Base-by-base conservation (phyloP, 30 jellyfish, hydroid and myxozoan genomes). In the Nemopilema nomurai region DNA sequence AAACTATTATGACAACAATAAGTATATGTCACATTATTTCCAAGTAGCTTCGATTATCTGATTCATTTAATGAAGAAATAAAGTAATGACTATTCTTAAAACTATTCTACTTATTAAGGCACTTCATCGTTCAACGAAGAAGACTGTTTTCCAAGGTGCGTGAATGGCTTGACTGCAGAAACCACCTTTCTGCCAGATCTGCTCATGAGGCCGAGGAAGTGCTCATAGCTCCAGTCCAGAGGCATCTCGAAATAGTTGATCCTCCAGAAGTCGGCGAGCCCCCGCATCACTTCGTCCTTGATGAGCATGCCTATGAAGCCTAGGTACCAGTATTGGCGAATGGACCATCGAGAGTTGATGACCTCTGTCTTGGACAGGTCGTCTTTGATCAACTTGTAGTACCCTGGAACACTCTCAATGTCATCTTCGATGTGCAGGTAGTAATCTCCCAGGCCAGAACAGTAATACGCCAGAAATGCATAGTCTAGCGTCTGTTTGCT, bases 391-490 rank as follows among this genome's bases (percentile, higher is more conserved):
- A 62, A 24, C 28, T 83, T 49, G 79, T 70, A 83, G 69, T 32
- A 83, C 1, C 62, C 79, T 25, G 53, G 4, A 24, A 68, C 64
- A 0, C 80, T 84, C 19, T 28, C 17, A 16, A 83, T 69, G 81
- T 85, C 94, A 67, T 85, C 94, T 76, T 85, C 94, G 8, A 85
- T 17, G 23, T 85, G 94, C 85, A 85, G 21, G 74, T 85, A 85
- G 53, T 85, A 85, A 1, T 76, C 30, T 17, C 83, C 25, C 20
- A 52, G 71, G 64, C 66, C 66, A 18, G 67, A 49, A 27, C 57
- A 82, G 72, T 85, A 85, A 51, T 85, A 28, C 22, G 76, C 62
- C 73, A 85, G 29, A 51, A 74, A 85, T 21, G 89, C 90, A 30
- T 85, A 85, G 32, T 85, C 94, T 8, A 85, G 73, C 23, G 52